Conservation (phyloP, 2,113 vertebrate species). For the Promerops cafer region DNA sequence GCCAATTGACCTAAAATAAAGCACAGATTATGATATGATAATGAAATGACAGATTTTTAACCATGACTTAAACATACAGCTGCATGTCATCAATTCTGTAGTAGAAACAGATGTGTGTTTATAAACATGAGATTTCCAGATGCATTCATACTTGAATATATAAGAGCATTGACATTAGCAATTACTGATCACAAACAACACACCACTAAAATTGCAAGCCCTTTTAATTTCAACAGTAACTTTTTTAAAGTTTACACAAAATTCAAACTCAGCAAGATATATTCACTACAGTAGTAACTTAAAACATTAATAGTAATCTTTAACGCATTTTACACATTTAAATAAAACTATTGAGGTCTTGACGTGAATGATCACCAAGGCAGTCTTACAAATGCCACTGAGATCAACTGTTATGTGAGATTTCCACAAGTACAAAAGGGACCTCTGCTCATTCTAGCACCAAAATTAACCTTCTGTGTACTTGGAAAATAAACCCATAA, state of each 20-base stretch:
- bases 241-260: neutral
- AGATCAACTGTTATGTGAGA: neutral
- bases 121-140: neutral
- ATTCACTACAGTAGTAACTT: neutral
- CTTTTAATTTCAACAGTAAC: neutral
- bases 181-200: neutral
- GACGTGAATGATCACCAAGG: neutral
- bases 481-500: neutral
- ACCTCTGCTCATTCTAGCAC: neutral
- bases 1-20: constrained; percentile 86
- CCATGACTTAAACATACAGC: neutral
- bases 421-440: neutral
- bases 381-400: neutral
- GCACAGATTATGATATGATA: neutral
- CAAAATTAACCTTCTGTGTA: neutral
- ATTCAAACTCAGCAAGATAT: neutral
- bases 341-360: neutral
- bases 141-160: neutral
- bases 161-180: neutral
- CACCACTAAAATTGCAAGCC: neutral
- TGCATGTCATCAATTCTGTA: neutral
- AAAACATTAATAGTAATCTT: neutral
- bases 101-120: neutral
- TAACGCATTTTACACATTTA: neutral
- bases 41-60: neutral